Base-by-base conservation (phyloP, 2,888 invertebrate species). In the Thymelicus lineola region DNA sequence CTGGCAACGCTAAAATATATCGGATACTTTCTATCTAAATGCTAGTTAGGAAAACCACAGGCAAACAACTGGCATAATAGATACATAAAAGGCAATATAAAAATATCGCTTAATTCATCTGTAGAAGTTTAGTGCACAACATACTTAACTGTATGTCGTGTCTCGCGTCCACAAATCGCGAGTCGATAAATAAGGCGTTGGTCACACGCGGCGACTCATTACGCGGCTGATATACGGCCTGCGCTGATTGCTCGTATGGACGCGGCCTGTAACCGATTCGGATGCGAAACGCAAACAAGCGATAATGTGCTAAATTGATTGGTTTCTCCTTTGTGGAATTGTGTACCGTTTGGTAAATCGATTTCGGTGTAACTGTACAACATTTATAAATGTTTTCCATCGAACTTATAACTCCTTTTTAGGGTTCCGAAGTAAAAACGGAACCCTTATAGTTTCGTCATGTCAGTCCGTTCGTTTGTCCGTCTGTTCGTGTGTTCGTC, bases 131-230 rank as follows among this genome's bases (percentile, higher is more conserved):
- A 57, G 20, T 63, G 57, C 38, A 10, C 20, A 45, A 38, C 36
- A 35, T 10, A 20, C 65, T 55, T 65, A 50, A 64, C 10, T 9
- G 0, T 6, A 77, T 85, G 77, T 82, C 91, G 89, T 91, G 92
- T 81, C 83, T 77, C 78, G 78, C 72, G 77, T 79, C 84, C 83
- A 91, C 91, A 91, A 91, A 91, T 91, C 89, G 85, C 80, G 77
- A 71, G 77, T 73, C 80, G 78, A 84, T 85, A 85, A 88, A 89
- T 88, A 88, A 87, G 83, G 84, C 80, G 79, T 80, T 82, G 86
- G 82, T 81, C 90, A 84, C 91, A 91, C 86, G 91, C 90, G 83
- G 91, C 86, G 90, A 80, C 82, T 89, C 88, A 88, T 92, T 92
- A 88, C 85, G 73, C 70, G 66, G 72, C 75, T 90, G 91, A 90